These are phyloP conservation scores for Drosophila pectinifera DNA, from an alignment of 1,140 invertebrate species.

Conservation along the genomic window DNA sequence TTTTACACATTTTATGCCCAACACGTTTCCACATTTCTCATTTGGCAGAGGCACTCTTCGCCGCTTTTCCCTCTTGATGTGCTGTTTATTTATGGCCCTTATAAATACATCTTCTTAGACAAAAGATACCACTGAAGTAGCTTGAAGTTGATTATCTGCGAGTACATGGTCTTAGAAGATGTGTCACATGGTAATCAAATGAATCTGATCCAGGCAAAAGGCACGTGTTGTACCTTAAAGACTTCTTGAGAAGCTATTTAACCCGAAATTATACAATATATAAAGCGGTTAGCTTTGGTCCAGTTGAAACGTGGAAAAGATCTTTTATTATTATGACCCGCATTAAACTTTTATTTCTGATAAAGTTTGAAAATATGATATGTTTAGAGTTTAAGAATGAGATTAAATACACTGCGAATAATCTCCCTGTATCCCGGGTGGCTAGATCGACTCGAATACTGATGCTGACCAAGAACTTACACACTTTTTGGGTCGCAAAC, in stretches of 20 bases:
- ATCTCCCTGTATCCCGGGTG: no score
- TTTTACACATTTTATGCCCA: conserved; percentile 65
- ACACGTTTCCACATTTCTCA: conserved; percentile 64
- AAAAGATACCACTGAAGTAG: conserved; percentile 43
- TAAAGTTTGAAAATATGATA: no score
- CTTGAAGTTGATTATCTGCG: conserved; percentile 62
- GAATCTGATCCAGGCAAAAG: conserved; percentile 50
- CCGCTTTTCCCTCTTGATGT: conserved; percentile 30
- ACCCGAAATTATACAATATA: background rate
- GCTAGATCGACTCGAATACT: background rate
- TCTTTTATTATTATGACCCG: background rate
- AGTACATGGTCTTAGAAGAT: conserved; percentile 16
- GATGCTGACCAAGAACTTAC: no score
- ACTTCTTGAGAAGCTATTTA: conserved; percentile 17
- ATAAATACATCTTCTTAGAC: conserved; percentile 69
- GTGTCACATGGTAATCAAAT: conserved; percentile 60
- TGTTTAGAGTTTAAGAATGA: no score
- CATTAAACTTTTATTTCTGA: no score
- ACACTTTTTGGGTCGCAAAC: no score
- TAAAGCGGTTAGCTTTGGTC: no score
- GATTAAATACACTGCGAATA: no score
- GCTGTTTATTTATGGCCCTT: conserved; percentile 73
- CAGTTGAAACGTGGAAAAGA: no score
- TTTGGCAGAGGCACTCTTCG: conserved; percentile 34
- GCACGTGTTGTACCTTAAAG: conserved; percentile 59